Evolutionary conservation across 2,797 vertebrate species (phyloP), one percentile per base, ranked within the genome.

Genomic region (Tokudaia muenninki): DNA sequence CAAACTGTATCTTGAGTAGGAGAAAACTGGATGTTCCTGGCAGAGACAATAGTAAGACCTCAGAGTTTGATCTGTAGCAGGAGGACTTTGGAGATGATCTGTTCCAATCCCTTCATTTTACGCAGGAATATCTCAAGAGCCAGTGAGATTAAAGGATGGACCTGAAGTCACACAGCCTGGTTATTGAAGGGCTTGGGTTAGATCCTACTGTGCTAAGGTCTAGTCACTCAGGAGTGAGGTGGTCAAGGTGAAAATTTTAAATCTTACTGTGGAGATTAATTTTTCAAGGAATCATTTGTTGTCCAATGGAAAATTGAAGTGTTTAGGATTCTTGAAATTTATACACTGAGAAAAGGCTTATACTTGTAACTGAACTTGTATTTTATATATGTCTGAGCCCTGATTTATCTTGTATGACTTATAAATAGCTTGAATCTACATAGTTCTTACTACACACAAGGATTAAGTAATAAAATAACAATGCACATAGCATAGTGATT

Each of bases 51-150:
- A 22, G 8, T 89, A 94, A 94, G 82, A 89, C 26, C 19, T 79
- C 22, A 9, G 67, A 78, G n/a, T 96, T 82, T 97, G 65, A 63
- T 79, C 79, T 87, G 50, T 12, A 93, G 44, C 81, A 72, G 1
- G 1, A 91, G 24, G 22, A 87, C 88, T 96, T 89, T 91, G 65
- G 50, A 91, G 75, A 91, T 50, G 44, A 94, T 95, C 75, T 94
- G 41, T 34, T 72, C 87, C 61, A 95, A 87, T 95, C 91, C 79
- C 13, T 91, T 93, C 93, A 80, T 94, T 97, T 98, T 93, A 96
- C 70, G 94, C 86, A 94, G 16, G 86, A 92, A 88, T 93, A 91
- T 86, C 67, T 78, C 52, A 41, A 97, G 96, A 34, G 74, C 22
- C 63, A 67, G 65, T 52, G 24, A 96, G 87, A 96, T 94, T 87